These are phyloP conservation scores for Florisuga fusca DNA, from an alignment of 2,797 vertebrate species.

Conservation along the genomic window DNA sequence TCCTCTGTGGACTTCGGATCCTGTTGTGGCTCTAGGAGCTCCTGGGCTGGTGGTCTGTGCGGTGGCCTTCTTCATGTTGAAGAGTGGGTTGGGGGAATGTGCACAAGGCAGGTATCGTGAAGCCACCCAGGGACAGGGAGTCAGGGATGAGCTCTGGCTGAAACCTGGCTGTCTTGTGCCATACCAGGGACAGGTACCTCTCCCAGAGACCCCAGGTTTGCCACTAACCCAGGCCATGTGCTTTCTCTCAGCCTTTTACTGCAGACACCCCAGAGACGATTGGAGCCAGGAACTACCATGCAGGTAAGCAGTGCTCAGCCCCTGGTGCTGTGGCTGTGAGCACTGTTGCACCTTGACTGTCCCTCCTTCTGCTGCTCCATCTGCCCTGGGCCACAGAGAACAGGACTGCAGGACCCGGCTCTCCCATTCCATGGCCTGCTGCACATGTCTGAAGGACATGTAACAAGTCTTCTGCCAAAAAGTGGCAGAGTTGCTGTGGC, in stretches of 20 bases:
- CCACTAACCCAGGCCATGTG: neutral
- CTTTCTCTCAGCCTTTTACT: constrained; percentile 83
- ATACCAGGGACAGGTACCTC: neutral
- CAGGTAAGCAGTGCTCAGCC: constrained; percentile 80
- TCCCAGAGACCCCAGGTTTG: neutral
- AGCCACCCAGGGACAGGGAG: neutral
- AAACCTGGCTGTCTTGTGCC: neutral
- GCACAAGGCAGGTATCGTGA: neutral
- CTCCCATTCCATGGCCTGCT: neutral
- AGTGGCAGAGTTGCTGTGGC: neutral
- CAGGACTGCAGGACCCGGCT: neutral
- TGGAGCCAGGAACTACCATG: constrained; percentile 92
- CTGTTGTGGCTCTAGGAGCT: neutral
- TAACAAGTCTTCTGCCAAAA: neutral
- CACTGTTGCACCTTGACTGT: neutral
- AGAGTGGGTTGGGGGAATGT: neutral
- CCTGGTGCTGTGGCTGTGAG: neutral
- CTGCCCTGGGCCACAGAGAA: neutral
- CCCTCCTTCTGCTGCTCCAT: neutral
- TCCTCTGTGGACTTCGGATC: neutral
- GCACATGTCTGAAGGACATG: neutral
- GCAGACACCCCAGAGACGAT: constrained; percentile 91
- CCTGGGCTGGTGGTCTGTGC: neutral
- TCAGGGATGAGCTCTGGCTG: neutral
- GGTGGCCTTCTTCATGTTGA: neutral